Base-by-base conservation (phyloP, 1,140 invertebrate genomes). In the Aphelinus atriplicis region DNA sequence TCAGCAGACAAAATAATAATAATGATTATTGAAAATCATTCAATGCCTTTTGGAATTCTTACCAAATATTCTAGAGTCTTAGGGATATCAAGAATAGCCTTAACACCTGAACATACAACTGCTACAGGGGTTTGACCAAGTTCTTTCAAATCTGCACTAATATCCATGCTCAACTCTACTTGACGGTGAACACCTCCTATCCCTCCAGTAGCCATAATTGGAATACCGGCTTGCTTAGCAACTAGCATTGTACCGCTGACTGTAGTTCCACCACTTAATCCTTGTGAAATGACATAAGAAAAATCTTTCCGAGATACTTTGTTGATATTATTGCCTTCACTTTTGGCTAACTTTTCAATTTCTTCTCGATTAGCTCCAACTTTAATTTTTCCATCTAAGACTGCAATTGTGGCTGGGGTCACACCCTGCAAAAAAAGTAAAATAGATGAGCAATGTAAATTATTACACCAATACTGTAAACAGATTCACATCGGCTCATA, bases 31-130 rank as follows among this genome's bases (percentile, higher is more conserved):
- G 26, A 26, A 26, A 26, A 26, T 26, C 26, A 26, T 26, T 26
- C 26, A 26, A 26, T 26, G 26, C 26, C 26, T 26, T 26, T 26
- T 26, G 26, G 26, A 58, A 57, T 74, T 82, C 82, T 90, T 89
- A 94, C 96, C 89, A 99, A 88, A 84, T 94, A 98, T 86, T 99
- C 98, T 48, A 99, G 88, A 1, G 98, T 99, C 81, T 94, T 93
- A 1, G 91, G 92, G 81, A 99, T 97, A 84, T 99, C 98, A 48
- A 99, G 89, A 80, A 99, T 99, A 53, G 97, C 98, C 89, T 99
- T 99, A 55, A 98, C 92, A 10, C 98, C 98, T 81, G 97, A 95
- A 77, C 95, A 98, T 1, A 99, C 92, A 7, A 99, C 97, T 71
- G 95, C 91, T 1, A 98, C 92, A 5, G 94, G 92, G 74, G 93